Percentiles rank a stretch among this genome's conserved stretches.
phyloP scores from a whole-genome alignment of 2,797 vertebrate genomes.

The Ceyx erithaca region DNA sequence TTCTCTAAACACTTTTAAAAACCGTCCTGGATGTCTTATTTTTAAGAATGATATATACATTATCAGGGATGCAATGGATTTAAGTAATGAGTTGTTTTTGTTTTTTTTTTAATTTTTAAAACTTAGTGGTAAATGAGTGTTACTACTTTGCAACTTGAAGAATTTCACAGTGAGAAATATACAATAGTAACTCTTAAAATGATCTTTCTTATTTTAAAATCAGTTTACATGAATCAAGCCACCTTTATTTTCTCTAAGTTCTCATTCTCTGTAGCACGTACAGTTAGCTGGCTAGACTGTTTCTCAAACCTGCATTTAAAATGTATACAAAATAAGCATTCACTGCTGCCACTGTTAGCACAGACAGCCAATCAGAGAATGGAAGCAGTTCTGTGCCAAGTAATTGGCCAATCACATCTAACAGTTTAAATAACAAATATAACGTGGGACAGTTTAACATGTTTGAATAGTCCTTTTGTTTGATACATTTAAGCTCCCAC shows the following conservation, averaged over 20 bases:
- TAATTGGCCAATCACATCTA: background rate
- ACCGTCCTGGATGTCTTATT: background rate
- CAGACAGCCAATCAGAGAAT: background rate
- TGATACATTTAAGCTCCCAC: background rate
- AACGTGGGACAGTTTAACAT: background rate
- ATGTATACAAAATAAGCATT: background rate
- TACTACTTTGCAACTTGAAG: background rate
- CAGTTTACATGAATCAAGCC: background rate
- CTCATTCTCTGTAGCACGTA: background rate
- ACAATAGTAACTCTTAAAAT: background rate
- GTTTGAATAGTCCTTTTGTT: slow-evolving; percentile 49
- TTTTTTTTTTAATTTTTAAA: background rate
- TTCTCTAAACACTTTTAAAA: too few relatives aligned
- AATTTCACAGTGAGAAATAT: background rate
- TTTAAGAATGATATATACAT: background rate
- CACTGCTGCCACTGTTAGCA: background rate
- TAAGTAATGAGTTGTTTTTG: background rate
- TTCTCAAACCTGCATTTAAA: background rate
- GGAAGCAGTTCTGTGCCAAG: background rate
- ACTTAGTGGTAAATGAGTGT: background rate
- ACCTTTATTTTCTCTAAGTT: background rate
- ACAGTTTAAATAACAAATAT: background rate
- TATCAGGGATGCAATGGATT: background rate
- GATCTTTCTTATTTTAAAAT: background rate
- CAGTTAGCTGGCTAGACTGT: background rate